Percentiles rank a stretch among this genome's conserved stretches.
Evolutionary conservation across 2,113 vertebrate species (phyloP).

Genomic region (Notothenia rossii): DNA sequence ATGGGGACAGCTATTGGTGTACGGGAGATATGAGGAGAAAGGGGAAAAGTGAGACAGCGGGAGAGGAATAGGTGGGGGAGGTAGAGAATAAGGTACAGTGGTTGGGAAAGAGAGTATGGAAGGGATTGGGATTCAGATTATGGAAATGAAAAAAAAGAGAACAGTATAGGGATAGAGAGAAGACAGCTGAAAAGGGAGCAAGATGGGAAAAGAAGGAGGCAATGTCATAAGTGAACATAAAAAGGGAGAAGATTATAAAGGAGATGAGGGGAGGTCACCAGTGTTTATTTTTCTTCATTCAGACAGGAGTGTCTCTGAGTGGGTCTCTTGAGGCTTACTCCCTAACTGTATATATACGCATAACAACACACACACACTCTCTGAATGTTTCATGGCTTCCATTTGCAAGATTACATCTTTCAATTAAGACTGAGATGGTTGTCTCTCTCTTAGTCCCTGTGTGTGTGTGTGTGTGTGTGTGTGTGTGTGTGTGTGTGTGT

Average conservation of each 20-base stretch:
- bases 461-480: slow-evolving; percentile 8
- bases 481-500: slow-evolving; percentile 20
- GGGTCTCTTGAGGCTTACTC: slow-evolving; percentile 52
- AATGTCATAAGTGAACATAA: not conserved
- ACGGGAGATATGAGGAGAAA: slow-evolving; percentile 19
- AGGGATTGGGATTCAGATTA: slow-evolving; percentile 1
- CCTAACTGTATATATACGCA: slow-evolving; percentile 27
- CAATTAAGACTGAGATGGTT: slow-evolving; percentile 77
- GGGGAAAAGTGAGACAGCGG: not conserved
- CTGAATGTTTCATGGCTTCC: slow-evolving; percentile 74
- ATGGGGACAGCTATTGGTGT: slow-evolving; percentile 19
- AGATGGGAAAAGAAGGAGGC: not conserved
- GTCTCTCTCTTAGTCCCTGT: slow-evolving; percentile 41
- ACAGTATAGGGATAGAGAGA: not conserved
- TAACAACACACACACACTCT: slow-evolving; percentile 8
- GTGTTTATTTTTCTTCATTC: slow-evolving; percentile 24
- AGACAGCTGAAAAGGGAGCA: not conserved
- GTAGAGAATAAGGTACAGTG: not conserved
- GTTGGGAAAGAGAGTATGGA: not conserved
- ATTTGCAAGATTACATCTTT: slow-evolving; percentile 81
- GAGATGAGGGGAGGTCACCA: slow-evolving; percentile 25
- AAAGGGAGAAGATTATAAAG: slow-evolving; percentile 3
- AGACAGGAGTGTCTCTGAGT: slow-evolving; percentile 40
- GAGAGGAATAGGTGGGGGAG: not conserved
- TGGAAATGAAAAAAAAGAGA: not conserved